Percentiles rank a stretch among this genome's conserved stretches.
phyloP scores from a whole-genome alignment of 2,888 invertebrate species.

The Bruchidius siliquastri region DNA sequence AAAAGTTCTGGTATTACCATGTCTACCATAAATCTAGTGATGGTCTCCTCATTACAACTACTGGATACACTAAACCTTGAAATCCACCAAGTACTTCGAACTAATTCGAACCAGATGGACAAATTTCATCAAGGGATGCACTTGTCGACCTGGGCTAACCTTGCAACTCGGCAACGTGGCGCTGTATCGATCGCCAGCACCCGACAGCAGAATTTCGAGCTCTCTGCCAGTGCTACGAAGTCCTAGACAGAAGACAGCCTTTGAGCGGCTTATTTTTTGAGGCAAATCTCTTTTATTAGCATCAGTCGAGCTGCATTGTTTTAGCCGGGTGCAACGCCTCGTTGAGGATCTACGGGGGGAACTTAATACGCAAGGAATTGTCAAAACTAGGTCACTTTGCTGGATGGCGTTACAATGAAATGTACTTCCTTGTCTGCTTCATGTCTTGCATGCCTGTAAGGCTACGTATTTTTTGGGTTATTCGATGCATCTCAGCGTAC shows the following conservation, averaged over 20 bases:
- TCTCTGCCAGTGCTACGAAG: background rate
- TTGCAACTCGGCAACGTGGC: background rate
- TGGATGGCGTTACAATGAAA: background rate
- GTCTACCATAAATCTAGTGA: too few species aligned
- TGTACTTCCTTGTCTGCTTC: background rate
- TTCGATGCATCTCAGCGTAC: too few species aligned
- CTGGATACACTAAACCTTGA: too few species aligned
- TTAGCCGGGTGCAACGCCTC: background rate
- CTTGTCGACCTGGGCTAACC: background rate
- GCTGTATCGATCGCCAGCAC: background rate
- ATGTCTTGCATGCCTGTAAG: too few species aligned
- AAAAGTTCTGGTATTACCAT: too few species aligned
- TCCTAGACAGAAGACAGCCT: background rate
- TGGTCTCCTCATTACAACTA: too few species aligned
- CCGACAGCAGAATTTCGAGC: background rate
- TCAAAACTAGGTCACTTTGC: background rate
- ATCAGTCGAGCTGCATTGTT: background rate
- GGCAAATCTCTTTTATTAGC: background rate
- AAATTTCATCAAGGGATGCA: too few species aligned
- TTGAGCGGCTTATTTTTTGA: background rate
- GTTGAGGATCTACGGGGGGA: background rate
- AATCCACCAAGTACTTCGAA: too few species aligned
- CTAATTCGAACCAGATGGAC: too few species aligned
- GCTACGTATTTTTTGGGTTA: too few species aligned
- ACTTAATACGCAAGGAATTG: background rate